Evolutionary conservation across 2,113 vertebrate genomes (phyloP).

Genomic region (Sander vitreus): DNA sequence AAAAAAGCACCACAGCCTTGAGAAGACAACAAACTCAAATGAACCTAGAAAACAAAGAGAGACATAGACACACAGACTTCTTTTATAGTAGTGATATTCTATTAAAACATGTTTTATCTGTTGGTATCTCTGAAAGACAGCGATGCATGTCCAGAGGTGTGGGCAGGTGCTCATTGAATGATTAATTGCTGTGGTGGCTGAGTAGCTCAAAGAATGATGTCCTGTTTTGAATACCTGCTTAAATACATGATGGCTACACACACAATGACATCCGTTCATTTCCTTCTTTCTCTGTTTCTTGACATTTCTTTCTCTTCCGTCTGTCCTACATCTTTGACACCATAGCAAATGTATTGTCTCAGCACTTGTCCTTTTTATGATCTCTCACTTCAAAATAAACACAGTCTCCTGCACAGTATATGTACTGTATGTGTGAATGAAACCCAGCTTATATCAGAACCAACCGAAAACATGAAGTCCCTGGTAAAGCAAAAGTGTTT

Average conservation of each 20-base stretch:
- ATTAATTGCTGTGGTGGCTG: slow-evolving; percentile 28
- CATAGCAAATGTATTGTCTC: slow-evolving; percentile 23
- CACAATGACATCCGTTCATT: slow-evolving; percentile 32
- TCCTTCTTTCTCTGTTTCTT: slow-evolving; percentile 20
- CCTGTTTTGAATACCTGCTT: slow-evolving; percentile 43
- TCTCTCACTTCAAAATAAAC: slow-evolving; percentile 24
- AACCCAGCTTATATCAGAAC: slow-evolving; percentile 26
- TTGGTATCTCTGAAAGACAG: slow-evolving; percentile 79
- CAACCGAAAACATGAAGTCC: slow-evolving; percentile 21
- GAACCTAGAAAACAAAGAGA: slow-evolving; percentile 51
- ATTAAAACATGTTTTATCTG: slow-evolving; percentile 76
- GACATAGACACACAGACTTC: slow-evolving; percentile 61
- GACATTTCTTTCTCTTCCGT: slow-evolving; percentile 23
- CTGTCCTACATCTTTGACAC: slow-evolving; percentile 18
- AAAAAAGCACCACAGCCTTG: slow-evolving; percentile 75
- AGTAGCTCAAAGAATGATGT: slow-evolving; percentile 28
- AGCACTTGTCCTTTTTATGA: slow-evolving; percentile 14
- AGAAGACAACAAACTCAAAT: slow-evolving; percentile 64
- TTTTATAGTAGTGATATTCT: slow-evolving; percentile 83
- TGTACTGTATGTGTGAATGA: slow-evolving; percentile 1
- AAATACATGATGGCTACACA: slow-evolving; percentile 22
- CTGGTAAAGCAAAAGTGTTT: not conserved
- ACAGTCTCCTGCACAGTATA: slow-evolving; percentile 1
- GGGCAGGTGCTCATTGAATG: slow-evolving; percentile 40
- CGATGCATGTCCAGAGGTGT: slow-evolving; percentile 70